Evolutionary conservation across 2,797 vertebrate species (phyloP), one percentile per base, ranked within the genome.

Genomic region (Gobio occitaniae): DNA sequence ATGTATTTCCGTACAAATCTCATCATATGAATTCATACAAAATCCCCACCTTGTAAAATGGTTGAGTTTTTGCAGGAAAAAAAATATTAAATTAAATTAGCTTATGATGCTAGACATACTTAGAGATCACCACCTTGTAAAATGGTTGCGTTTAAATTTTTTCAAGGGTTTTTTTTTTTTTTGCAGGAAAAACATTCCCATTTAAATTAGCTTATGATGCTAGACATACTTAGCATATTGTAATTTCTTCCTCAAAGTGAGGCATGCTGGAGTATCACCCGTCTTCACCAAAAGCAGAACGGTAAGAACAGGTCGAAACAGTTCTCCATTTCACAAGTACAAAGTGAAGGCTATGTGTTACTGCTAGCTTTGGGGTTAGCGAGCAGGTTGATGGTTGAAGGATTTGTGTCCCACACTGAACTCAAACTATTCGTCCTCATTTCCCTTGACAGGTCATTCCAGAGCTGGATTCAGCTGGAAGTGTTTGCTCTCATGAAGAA

Each of bases 401-500:
- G 91, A 87, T 92, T 93, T 87, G 90, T 90, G 92, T 94, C 89
- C 91, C 86, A 84, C 82, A 87, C 89, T 92, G 90, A 89, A 91
- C 89, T 90, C 87, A 83, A 94, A 94, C 94, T 93, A 95, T 95
- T 94, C 87, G 85, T 95, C 92, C 94, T 95, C 94, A 95, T 96
- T 95, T 94, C 86, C 88, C 91, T 68, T 95, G 95, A 95, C 95
- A 95, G 94, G 93, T 93, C 94, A 95, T 95, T 95, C 95, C 90
- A 94, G 94, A 93, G 91, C 91, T 91, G 66, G 91, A 94, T 92
- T 91, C 92, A 93, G 87, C 92, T 94, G 93, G 94, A 93, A 94
- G 90, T 94, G 94, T 93, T 92, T 69, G 80, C 86, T 90, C 92
- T 96, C 94, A 95, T 95, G 94, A 95, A 96, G 95, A 96, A 95